These are phyloP conservation scores for Macaca mulatta DNA, from an alignment of 2,113 vertebrate genomes.

Conservation along the genomic window DNA sequence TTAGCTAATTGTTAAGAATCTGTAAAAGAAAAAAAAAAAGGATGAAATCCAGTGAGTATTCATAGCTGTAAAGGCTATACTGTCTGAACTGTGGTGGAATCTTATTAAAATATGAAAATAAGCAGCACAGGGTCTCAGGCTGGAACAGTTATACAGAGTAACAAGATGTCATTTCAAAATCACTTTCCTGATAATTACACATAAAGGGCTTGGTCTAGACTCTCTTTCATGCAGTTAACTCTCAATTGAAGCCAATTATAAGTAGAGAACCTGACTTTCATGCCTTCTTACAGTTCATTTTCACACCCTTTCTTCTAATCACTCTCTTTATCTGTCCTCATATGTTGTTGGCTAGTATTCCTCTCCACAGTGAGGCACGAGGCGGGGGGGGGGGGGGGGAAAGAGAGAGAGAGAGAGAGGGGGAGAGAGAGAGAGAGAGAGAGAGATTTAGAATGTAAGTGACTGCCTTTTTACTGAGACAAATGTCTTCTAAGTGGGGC, in stretches of 20 bases:
- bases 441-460: not conserved
- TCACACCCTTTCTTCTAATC: not conserved
- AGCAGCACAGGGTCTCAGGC: not conserved
- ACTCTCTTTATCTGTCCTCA: not conserved
- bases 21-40: not conserved
- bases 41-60: not conserved
- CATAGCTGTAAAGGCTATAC: not conserved
- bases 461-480: not conserved
- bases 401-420: too few species aligned
- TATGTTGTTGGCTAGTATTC: not conserved
- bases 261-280: not conserved
- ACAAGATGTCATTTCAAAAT: conserved; percentile 32
- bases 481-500: not conserved
- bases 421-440: too few species aligned
- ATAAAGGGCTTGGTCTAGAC: not conserved
- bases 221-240: not conserved
- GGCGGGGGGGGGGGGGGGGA: too few species aligned
- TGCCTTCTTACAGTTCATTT: not conserved
- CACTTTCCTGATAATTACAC: not conserved
- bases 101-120: conserved; percentile 48
- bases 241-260: not conserved
- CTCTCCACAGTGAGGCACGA: not conserved
- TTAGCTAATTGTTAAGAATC: not conserved
- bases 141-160: not conserved
- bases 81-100: not conserved